Base-by-base conservation (phyloP, 2,113 vertebrate species). In the Leptodactylus fuscus region DNA sequence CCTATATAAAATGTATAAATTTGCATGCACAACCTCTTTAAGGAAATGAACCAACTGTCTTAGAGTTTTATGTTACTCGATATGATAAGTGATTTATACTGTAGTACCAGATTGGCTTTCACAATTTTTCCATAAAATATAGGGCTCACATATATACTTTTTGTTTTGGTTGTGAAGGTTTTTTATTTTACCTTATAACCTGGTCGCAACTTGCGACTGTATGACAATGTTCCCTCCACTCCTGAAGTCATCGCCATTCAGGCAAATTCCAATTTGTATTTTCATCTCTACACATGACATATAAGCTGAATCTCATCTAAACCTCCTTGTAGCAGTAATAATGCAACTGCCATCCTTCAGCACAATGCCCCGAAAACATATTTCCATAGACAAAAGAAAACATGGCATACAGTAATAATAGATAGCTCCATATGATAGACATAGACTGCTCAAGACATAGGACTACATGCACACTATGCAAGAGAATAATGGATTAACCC, bases 181-280 rank as follows among this genome's bases (percentile, higher is more conserved):
- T n/a, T n/a, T n/a, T n/a, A 1, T 32, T 15, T 32, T 65, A 8
- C 27, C 16, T 67, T 5, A 67, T 67, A 34, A 69, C 65, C 32
- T 38, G 65, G 32, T 27, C 7, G 20, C 20, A 69, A 34, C 65
- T 9, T 69, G 65, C 36, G 65, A 36, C 62, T 38, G 36, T 44
- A 24, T 24, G 38, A 15, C 70, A 13, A 7, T 46, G 38, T 46
- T 46, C 38, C 38, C 70, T 24, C 70, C 22, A 15, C 70, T 46
- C 11, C 22, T 16, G 18, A 13, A 71, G 36, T 41, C 22, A 73
- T 73, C 38, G 7, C 70, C 36, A 73, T 73, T 46, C 70, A 73
- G 38, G 70, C 22, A 73, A 44, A 73, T 73, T 46, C 70, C 70
- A 73, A 73, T 73, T 73, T 73, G 36, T 73, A 73, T 73, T 73